Evolutionary conservation across 1,140 invertebrate genomes (phyloP), one percentile per base, ranked within the genome.

Genomic region (Drosophila pachea): DNA sequence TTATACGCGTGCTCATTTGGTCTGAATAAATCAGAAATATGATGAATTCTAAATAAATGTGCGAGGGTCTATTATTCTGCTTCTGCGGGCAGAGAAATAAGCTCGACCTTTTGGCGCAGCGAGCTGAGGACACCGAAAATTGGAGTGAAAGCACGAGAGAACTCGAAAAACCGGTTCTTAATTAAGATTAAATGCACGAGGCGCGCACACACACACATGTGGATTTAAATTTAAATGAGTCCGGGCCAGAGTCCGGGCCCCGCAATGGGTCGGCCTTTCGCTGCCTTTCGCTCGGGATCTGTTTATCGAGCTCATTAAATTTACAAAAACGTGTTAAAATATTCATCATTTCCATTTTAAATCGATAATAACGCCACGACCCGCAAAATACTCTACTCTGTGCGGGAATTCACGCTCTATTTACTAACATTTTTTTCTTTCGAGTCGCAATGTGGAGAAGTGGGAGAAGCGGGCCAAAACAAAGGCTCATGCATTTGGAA

Each of bases 11-110:
- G 79, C 79, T 70, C 79, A 86, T 86, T 83, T 76, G 76, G 66
- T 79, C 76, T 84, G 81, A 84, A 84, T 84, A 86, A 86, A 84
- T 84, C 79, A 84, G 81, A 84, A 84, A 84, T 84, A 74, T 82
- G 78, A 83, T 83, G 79, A 84, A 84, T 84, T 76, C 79, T 79
- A 84, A 83, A 86, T 83, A 86, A 84, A 73, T 76, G 72, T 67
- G 56, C 4, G 11, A 8, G 11, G 29, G 7, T 33, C 29, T 54
- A 35, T 50, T 59, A 16, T 65, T 59, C 33, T 5, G 59, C 55
- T 22, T 22, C 22, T 22, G 22, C 22, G 22, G 22, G 22, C 40
- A 22, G 9, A 42, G 68, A 76, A 83, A 84, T 83, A 84, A 82
- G 78, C 73, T 55, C 50, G 52, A 52, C 62, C 53, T 47, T 22